phyloP scores from a whole-genome alignment of 2,797 vertebrate genomes.

The Sphenopsis melanotis region DNA sequence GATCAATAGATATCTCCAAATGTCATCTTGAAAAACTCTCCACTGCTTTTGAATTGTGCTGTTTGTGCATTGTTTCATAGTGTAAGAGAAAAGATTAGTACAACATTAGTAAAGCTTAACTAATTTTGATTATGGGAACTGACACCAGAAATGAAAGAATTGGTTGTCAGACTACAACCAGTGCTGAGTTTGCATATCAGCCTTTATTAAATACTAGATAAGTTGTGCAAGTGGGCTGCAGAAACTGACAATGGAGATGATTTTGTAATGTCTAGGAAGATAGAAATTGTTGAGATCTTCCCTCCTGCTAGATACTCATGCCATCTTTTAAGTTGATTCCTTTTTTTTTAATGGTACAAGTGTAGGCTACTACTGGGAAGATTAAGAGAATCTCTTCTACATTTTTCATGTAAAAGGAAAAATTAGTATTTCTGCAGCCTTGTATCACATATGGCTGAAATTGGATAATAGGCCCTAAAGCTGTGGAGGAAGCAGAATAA shows the following conservation, averaged over 20 bases:
- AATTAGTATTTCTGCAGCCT: not conserved
- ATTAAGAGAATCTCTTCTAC: not conserved
- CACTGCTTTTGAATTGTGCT: not conserved
- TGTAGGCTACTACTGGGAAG: not conserved
- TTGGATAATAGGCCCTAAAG: not conserved
- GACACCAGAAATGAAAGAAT: not conserved
- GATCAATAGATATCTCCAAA: not conserved
- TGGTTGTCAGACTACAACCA: not conserved
- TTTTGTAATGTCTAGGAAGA: not conserved
- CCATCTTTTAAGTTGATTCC: not conserved
- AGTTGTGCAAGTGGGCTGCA: not conserved
- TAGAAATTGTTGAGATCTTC: not conserved
- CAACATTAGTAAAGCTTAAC: not conserved
- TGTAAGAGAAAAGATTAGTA: not conserved
- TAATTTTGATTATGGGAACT: not conserved
- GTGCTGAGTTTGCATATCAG: not conserved
- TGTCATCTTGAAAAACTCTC: not conserved
- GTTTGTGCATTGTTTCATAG: not conserved
- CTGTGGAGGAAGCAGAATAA: not conserved
- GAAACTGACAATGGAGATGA: not conserved
- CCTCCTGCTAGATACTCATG: not conserved
- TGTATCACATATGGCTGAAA: not conserved
- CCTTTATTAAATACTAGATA: not conserved
- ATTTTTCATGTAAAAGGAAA: not conserved
- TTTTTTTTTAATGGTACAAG: not conserved